Base-by-base conservation (phyloP, 2,888 invertebrate genomes). In the Corythucha ciliata region DNA sequence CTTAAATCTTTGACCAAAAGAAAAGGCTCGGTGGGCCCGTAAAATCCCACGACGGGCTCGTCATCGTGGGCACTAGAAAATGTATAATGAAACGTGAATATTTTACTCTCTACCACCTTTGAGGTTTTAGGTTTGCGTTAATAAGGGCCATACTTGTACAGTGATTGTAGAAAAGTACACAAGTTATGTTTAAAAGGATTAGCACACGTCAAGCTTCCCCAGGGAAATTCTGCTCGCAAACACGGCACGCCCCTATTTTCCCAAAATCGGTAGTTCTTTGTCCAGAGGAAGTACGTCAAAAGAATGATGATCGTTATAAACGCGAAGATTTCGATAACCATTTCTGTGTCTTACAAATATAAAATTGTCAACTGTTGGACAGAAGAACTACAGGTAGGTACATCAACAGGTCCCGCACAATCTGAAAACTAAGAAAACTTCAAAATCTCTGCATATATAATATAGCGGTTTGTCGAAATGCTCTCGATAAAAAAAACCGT, bases 121-220 rank as follows among this genome's bases (percentile, higher is more conserved):
- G 12, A 8, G 29, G 12, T 25, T 5, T 4, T 40, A 40, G 24
- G 8, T 18, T 14, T 18, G 14, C 2, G 20, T 2, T 24, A 42
- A 26, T 42, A 20, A 42, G 27, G 26, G 27, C 18, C 29, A 42
- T 2, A 20, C 42, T n/a, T 42, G 20, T n/a, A 20, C 42, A 26
- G 29, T 20, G 10, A 42, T 24, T 26, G 26, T 20, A 26, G 20
- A 42, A 25, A 42, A 12, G 6, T 26, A 29, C n/a, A 18, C 42
- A 3, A n/a, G 20, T 12, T 27, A 20, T 16, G 7, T 8, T 7
- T 18, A 42, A 4, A 20, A 26, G 4, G 14, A n/a, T 10, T 18
- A 26, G 25, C n/a, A n/a, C n/a, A n/a, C n/a, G n/a, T n/a, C n/a
- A 42, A 42, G 16, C 26, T 42, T 7, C 42, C 42, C 8, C 26